Evolutionary conservation across 2,888 invertebrate genomes (phyloP), one percentile per base, ranked within the genome.

Genomic region (Standfussiana lucernea): DNA sequence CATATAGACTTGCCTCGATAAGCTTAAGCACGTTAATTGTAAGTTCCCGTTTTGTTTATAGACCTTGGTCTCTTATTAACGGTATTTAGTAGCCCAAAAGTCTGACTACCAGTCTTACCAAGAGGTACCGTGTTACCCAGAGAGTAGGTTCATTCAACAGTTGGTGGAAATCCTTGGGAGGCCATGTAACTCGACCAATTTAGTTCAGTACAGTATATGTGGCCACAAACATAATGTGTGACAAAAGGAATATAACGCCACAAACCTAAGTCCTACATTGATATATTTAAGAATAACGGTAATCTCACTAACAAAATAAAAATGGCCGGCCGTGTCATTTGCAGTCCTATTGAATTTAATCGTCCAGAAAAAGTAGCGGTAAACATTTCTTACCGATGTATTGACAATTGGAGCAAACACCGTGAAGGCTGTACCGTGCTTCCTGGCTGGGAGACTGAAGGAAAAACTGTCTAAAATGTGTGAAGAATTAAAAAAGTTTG

Each of bases 381-480:
- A 67, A 76, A 66, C 75, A 78, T 77, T 86, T 86, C 81, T 84
- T 86, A 65, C 24, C 32, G 53, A 77, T 73, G 11, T 85, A 78
- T 79, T 79, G 75, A 87, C 88, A 89, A 89, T 89, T 74, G 86
- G 72, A 32, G 70, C 75, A 76, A 32, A 37, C 40, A 84, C 86
- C 89, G 82, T 89, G 88, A 88, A 88, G 88, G 88, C 24, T 82
- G 62, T 45, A 56, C 40, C 53, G 32, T 66, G 66, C 50, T 87
- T 87, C 87, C 87, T 86, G 80, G 80, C 78, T 80, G 67, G 45
- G 62, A 35, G 53, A 37, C 2, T 53, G 11, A 65, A 70, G 56
- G 70, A 79, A 86, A 86, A 84, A 74, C 80, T 79, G 13, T 74
- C 75, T 76, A n/a, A 68, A 62, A 81, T 70, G 47, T 75, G 37